phyloP scores from a whole-genome alignment of 2,888 invertebrate species.

The Clepsis dumicolana region DNA sequence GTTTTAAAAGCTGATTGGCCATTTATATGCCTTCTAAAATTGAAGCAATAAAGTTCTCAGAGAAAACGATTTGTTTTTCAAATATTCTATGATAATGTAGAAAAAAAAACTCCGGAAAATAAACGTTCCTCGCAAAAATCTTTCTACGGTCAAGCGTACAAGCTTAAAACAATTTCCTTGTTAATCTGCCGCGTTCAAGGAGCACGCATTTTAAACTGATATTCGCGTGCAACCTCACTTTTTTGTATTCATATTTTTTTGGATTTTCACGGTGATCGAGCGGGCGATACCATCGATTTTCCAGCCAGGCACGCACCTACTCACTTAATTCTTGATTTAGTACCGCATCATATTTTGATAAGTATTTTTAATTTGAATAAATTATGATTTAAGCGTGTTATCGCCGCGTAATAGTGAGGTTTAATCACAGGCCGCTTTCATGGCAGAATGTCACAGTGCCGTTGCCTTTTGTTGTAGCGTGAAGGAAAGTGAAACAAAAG shows the following conservation, averaged over 20 bases:
- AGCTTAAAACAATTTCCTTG: conserved; percentile 40
- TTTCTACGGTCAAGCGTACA: conserved; percentile 19
- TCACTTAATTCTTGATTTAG: conserved; percentile 85
- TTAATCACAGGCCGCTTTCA: conserved; percentile 72
- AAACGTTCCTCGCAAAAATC: conserved; percentile 9
- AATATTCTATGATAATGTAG: neutral
- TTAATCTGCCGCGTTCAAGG: conserved; percentile 30
- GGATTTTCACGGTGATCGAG: conserved; percentile 82
- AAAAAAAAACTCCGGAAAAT: neutral
- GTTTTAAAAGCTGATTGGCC: no score
- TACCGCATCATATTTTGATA: conserved; percentile 86
- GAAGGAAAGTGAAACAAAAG: conserved; percentile 46
- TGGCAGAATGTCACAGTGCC: conserved; percentile 65
- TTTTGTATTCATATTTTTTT: conserved; percentile 60
- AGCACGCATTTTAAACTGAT: conserved; percentile 68
- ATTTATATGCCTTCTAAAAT: no score
- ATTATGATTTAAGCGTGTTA: conserved; percentile 84
- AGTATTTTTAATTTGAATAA: conserved; percentile 87
- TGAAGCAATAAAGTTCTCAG: no score
- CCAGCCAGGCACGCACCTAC: conserved; percentile 73
- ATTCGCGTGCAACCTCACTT: conserved; percentile 73
- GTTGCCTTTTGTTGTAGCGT: conserved; percentile 41
- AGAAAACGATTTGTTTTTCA: neutral
- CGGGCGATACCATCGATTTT: conserved; percentile 75
- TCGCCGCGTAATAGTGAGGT: conserved; percentile 74